Conservation (phyloP, 2,888 invertebrate species). For the Nephrotoma guestfalica region DNA sequence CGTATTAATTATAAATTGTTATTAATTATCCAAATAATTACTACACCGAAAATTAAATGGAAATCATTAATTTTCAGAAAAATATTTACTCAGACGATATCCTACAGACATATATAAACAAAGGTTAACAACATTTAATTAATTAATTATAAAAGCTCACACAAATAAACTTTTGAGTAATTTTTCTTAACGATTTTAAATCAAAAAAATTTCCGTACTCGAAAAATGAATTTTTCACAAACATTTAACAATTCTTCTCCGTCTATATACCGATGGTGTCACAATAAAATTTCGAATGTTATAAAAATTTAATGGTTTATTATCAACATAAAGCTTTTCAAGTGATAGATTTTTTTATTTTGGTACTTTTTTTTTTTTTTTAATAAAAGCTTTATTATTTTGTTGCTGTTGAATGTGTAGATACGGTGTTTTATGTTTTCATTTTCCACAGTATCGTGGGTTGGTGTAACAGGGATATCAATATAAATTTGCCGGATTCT, state of each 20-base stretch:
- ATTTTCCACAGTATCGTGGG: background rate
- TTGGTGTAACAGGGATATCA: background rate
- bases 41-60: background rate
- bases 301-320: slow-evolving; percentile 4
- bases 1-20: background rate
- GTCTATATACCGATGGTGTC: background rate
- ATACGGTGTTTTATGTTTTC: background rate
- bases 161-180: background rate
- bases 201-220: background rate
- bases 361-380: background rate
- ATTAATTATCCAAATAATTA: background rate
- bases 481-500: background rate
- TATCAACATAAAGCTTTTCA: background rate
- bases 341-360: background rate
- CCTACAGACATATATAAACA: background rate
- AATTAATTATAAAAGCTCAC: background rate
- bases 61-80: background rate
- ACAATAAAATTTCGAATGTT: slow-evolving; percentile 1
- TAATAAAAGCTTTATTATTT: background rate
- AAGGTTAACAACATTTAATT: background rate
- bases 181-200: background rate
- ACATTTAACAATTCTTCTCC: background rate
- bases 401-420: slow-evolving; percentile 1
- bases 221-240: background rate
- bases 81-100: too few species aligned